Evolutionary conservation across 2,113 vertebrate genomes (phyloP), one percentile per base, ranked within the genome.

Genomic region (Patagioenas fasciata): DNA sequence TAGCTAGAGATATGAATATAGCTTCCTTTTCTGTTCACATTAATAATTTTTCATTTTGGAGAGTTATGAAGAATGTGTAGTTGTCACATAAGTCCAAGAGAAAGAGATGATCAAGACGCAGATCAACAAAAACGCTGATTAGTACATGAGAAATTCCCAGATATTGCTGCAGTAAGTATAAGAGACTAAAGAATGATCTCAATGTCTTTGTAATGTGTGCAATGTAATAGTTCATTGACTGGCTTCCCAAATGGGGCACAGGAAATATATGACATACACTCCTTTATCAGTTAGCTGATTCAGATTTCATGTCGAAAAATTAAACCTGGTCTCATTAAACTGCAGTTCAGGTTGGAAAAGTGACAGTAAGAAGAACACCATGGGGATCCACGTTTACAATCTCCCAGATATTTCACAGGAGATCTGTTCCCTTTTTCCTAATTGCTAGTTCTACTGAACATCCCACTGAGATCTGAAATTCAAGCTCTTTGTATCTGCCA

Each of bases 351-450:
- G 31, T 62, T 80, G 31, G 40, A 92, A 88, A 96, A 96, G 8
- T 62, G 38, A 42, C 73, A 86, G 42, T 23, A 60, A 79, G 65
- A 83, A 36, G 67, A 89, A 42, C 40, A 74, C 72, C 42, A 11
- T 44, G 50, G 94, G 91, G 69, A 96, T 95, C 51, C 23, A 18
- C 16, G 40, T 64, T 93, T 86, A 78, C 29, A 71, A 44, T 51
- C 60, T 83, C 36, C 86, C 50, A 51, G n/a, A 71, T 85, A 90
- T 93, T 85, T 92, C 91, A 94, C 92, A 88, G 26, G 94, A 95
- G 94, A 93, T 90, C 91, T 96, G 88, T 64, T 93, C 88, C 34
- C 75, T 91, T 94, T 96, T 94, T 95, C 72, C 60, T 94, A 95
- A 93, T 94, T 95, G 80, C 75, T 84, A n/a, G 50, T 91, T 91